These are phyloP conservation scores for Drosophila athabasca DNA, from an alignment of 1,140 invertebrate species.

Conservation along the genomic window DNA sequence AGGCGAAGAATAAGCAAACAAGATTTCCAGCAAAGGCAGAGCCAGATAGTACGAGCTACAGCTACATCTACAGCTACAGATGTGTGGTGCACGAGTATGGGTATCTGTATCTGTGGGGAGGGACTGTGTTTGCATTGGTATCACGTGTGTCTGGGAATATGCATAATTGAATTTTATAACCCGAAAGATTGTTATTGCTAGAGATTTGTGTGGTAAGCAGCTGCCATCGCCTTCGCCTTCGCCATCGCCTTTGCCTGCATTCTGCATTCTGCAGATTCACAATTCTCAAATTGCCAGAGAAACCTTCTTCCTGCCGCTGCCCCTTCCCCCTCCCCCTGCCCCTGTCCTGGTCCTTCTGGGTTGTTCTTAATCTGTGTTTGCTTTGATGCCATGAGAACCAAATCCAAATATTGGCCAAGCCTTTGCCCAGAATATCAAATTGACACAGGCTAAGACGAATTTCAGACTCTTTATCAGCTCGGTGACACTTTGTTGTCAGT, in stretches of 20 bases:
- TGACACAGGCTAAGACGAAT: conserved; percentile 30
- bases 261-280: conserved; percentile 24
- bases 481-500: conserved; percentile 65
- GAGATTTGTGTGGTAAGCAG: conserved; percentile 56
- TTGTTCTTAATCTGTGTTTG: conserved; percentile 50
- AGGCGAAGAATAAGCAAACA: conserved; percentile 47
- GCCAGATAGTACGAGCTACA: not conserved
- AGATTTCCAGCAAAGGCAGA: conserved; percentile 30
- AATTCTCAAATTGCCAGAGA: conserved; percentile 35
- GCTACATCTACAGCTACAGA: not conserved
- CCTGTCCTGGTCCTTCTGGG: not conserved
- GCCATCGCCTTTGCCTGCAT: conserved; percentile 1
- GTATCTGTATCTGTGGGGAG: not conserved
- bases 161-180: conserved; percentile 78
- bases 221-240: not conserved
- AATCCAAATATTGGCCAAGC: conserved; percentile 48
- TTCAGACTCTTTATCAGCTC: conserved; percentile 53
- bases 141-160: conserved; percentile 50
- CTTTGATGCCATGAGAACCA: conserved; percentile 26
- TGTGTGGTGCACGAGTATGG: not conserved
- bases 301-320: not conserved
- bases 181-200: conserved; percentile 67
- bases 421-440: conserved; percentile 52
- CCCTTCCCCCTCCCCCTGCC: not conserved
- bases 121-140: conserved; percentile 10